Percentiles rank a stretch among this genome's conserved stretches.
Conservation (phyloP, 2,888 invertebrate species). For the Galerucella nymphaeae region DNA sequence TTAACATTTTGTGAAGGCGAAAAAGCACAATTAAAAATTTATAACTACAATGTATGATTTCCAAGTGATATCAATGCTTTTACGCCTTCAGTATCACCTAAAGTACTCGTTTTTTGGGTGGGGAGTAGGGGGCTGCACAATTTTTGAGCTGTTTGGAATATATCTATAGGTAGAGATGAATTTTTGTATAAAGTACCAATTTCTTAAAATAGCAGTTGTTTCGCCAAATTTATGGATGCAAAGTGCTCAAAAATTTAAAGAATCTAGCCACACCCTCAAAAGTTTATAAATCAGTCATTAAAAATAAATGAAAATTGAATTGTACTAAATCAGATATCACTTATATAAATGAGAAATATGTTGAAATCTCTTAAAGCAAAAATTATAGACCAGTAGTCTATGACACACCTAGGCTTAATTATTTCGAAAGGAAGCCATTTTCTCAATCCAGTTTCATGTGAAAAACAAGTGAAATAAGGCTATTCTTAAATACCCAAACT, state of each 20-base stretch:
- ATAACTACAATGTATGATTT: conserved; percentile 1
- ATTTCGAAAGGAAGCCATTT: too few relatives aligned
- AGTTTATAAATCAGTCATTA: conserved; percentile 52
- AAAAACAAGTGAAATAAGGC: too few relatives aligned
- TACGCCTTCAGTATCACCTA: conserved; percentile 27
- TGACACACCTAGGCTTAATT: too few relatives aligned
- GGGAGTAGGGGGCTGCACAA: conserved; percentile 3
- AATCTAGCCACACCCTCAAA: conserved; percentile 26
- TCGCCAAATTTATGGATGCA: conserved; percentile 11
- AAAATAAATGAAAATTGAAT: conserved; percentile 47
- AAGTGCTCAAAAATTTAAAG: conserved; percentile 22
- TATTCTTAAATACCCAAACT: too few relatives aligned
- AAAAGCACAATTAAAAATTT: conserved; percentile 15
- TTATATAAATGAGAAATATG: conserved; percentile 25
- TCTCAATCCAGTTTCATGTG: too few relatives aligned
- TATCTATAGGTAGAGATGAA: neutral
- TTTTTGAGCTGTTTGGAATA: conserved; percentile 28
- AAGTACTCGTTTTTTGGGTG: conserved; percentile 19
- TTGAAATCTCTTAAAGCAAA: conserved; percentile 17
- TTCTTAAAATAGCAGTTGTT: too few relatives aligned
- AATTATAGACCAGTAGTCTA: too few relatives aligned
- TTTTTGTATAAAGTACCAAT: too few relatives aligned
- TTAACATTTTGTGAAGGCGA: conserved; percentile 24
- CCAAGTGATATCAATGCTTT: neutral
- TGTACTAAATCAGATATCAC: conserved; percentile 48